A percentile compares a stretch with the other conserved stretches of the same genome.
Conservation (phyloP, 2,888 invertebrate species). For the Nomada hirtipes region DNA sequence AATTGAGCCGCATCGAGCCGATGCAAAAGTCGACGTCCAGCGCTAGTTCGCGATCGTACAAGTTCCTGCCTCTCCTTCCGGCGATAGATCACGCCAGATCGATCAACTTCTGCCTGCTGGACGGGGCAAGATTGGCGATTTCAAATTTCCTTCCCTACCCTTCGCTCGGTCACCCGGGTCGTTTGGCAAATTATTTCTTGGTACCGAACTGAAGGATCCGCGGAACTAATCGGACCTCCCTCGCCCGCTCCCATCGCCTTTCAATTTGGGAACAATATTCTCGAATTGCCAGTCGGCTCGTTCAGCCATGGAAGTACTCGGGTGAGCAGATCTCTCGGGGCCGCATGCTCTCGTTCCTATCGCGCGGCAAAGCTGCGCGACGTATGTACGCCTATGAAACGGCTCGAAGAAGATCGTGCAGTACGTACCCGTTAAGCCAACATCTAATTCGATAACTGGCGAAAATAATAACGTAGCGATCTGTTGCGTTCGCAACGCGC, state of each 20-base stretch:
- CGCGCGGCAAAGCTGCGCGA: conserved; percentile 31
- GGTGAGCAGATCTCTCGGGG: too few relatives aligned
- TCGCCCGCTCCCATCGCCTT: too few relatives aligned
- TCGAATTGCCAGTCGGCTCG: too few relatives aligned
- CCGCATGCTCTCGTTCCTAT: conserved; percentile 6
- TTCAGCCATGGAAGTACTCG: too few relatives aligned
- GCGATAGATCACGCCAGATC: conserved; percentile 32
- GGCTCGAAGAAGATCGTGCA: conserved; percentile 58
- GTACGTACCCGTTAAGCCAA: conserved; percentile 78
- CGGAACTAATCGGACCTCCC: too few relatives aligned
- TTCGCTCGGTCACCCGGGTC: too few relatives aligned
- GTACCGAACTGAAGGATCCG: too few relatives aligned
- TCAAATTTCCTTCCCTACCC: too few relatives aligned
- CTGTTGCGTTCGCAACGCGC: conserved; percentile 69
- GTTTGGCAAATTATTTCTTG: too few relatives aligned
- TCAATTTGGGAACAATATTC: neutral
- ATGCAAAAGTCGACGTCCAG: conserved; percentile 66
- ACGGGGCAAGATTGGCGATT: neutral
- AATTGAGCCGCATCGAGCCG: conserved; percentile 64
- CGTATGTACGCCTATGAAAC: conserved; percentile 73
- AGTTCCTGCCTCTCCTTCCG: conserved; percentile 46
- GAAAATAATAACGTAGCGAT: conserved; percentile 79
- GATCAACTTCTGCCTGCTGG: conserved; percentile 6
- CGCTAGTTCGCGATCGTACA: conserved; percentile 43
- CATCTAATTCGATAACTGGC: conserved; percentile 81